Conservation (phyloP, 2,797 vertebrate species). For the Semotilus atromaculatus region DNA sequence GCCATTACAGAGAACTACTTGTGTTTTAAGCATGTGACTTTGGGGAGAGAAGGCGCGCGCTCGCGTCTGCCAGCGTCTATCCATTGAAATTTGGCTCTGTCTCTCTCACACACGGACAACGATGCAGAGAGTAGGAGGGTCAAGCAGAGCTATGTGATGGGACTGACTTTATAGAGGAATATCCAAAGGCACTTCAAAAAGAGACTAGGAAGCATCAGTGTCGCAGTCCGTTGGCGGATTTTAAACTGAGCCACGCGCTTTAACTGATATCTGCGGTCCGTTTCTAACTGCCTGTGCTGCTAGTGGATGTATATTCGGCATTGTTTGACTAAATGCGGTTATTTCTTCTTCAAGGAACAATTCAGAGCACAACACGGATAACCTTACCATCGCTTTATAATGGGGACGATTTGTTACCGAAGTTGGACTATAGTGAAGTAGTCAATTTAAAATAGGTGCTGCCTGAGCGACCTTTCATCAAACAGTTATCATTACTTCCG, state of each 20-base stretch:
- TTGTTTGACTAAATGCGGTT: conserved; percentile 71
- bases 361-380: conserved; percentile 64
- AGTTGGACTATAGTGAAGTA: conserved; percentile 72
- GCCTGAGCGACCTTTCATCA: conserved; percentile 32
- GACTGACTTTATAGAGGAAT: conserved; percentile 71
- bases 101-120: conserved; percentile 38
- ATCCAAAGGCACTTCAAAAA: conserved; percentile 52
- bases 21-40: conserved; percentile 81
- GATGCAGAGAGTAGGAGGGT: conserved; percentile 76
- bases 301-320: conserved; percentile 74
- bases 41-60: conserved; percentile 65
- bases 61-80: conserved; percentile 56
- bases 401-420: conserved; percentile 62
- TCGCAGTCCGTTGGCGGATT: conserved; percentile 69
- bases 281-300: conserved; percentile 54
- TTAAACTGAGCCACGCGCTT: conserved; percentile 41
- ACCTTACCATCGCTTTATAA: conserved; percentile 56
- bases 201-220: conserved; percentile 53
- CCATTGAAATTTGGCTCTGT: conserved; percentile 61
- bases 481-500: conserved; percentile 43
- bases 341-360: conserved; percentile 64
- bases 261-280: conserved; percentile 51
- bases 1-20: conserved; percentile 79
- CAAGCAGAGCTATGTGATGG: conserved; percentile 62
- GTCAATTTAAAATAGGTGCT: conserved; percentile 62